Evolutionary conservation across 1,140 invertebrate genomes (phyloP), one percentile per base, ranked within the genome.

Genomic region (Capitella teleta): DNA sequence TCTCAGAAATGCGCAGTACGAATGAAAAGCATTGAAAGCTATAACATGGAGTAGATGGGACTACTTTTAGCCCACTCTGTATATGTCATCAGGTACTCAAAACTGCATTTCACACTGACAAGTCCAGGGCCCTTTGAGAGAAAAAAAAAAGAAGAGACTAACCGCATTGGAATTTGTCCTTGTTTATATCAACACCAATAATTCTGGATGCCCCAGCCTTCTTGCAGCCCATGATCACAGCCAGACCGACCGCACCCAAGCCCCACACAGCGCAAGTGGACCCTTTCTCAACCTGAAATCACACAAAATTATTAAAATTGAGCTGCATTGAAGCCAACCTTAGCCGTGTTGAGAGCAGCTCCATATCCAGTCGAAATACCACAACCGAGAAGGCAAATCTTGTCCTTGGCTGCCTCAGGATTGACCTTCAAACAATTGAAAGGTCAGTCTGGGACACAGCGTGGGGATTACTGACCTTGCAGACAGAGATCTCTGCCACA

Each of bases 311-410:
- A 21, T 40, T 40, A n/a, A 34, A 34, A 34, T 12, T 12, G 32
- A 10, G 32, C 32, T 34, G 32, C 16, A 34, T 34, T 12, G 10
- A 34, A 34, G 32, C 10, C 32, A 34, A 68, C 67, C 56, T 64
- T 62, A 12, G 72, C 72, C 14, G 67, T 70, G 43, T 74, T 74
- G 5, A 73, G 49, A 34, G 66, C 68, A 45, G 72, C 68, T 18
- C 87, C 59, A 87, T 77, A 77, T 10, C 76, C 76, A n/a, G 76
- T 78, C n/a, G 75, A 74, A 26, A 78, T 73, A 26, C 95, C 96
- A 79, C 96, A 99, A 14, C 94, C 95, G 2, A 98, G 74, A 12
- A 98, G 74, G 60, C 93, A 96, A 1, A 94, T 82, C 74, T 92
- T 93, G 28, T 93, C 84, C 46, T 97, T 70, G 0, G 88, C 82